These are phyloP conservation scores for Acestrorhynchus altus DNA, from an alignment of 2,797 vertebrate genomes.

Conservation along the genomic window DNA sequence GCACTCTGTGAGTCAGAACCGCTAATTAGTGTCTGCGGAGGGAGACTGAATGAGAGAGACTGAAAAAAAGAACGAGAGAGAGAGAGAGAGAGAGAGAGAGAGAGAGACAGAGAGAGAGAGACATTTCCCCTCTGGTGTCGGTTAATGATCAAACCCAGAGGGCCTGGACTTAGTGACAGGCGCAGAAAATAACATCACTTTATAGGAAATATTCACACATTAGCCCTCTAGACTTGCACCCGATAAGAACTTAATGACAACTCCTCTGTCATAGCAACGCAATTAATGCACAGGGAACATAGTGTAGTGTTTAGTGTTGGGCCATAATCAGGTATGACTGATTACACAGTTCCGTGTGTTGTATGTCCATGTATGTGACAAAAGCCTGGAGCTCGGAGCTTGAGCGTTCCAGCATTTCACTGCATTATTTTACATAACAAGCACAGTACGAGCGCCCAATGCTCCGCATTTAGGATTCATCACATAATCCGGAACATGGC, in stretches of 20 bases:
- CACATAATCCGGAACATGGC: constrained; percentile 43
- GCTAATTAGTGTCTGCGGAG: constrained; percentile 73
- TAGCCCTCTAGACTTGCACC: constrained; percentile 47
- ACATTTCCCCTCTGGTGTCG: constrained; percentile 52
- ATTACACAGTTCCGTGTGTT: constrained; percentile 27
- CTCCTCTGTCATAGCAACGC: constrained; percentile 44
- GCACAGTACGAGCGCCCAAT: constrained; percentile 18
- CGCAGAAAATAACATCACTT: constrained; percentile 60
- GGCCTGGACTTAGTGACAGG: constrained; percentile 54
- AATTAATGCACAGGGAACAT: constrained; percentile 41
- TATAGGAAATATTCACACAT: constrained; percentile 56
- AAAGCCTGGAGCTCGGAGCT: constrained; percentile 18
- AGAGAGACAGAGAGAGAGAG: constrained; percentile 57
- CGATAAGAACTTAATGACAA: constrained; percentile 50
- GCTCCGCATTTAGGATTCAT: constrained; percentile 47
- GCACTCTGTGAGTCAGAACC: constrained; percentile 68
- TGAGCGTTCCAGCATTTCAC: constrained; percentile 11
- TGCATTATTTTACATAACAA: constrained; percentile 54
- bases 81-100: constrained; percentile 43
- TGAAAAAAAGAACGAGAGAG: constrained; percentile 56
- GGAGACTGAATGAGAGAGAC: constrained; percentile 43
- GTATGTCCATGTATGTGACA: constrained; percentile 15
- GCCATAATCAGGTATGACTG: constrained; percentile 47
- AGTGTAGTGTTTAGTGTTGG: constrained; percentile 31
- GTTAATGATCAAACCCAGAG: constrained; percentile 69